Evolutionary conservation across 1,140 invertebrate species (phyloP), one percentile per base, ranked within the genome.

Genomic region (Drosophila subpulchrella): DNA sequence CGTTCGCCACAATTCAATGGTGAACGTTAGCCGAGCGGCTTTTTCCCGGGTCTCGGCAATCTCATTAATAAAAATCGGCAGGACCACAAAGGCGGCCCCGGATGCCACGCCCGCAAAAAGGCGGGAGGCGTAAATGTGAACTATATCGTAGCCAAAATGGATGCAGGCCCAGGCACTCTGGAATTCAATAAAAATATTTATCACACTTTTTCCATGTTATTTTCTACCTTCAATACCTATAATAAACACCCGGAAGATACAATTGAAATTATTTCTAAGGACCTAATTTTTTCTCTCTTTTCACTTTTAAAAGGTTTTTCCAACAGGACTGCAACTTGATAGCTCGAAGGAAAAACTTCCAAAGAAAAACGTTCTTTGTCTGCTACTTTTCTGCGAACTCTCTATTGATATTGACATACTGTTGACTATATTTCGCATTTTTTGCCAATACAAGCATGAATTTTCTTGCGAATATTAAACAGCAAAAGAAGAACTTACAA

Each of bases 21-120:
- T 84, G 7, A 85, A 77, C 0, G 79, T 79, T 2, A 91, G 51
- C 0, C 76, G 32, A 4, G 41, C 82, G 6, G 78, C 86, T 78
- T 82, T 83, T 13, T 86, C 78, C 0, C 61, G 59, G 0, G 57
- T 30, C n/a, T 94, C 92, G 0, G 93, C 83, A 4, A 94, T 93
- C 71, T 94, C 94, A n/a, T 93, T 93, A 0, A 94, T 91, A 66
- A 93, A 94, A 20, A 93, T 93, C 0, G 94, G 94, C 3, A 94
- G 73, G 0, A 94, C 93, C 0, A 93, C 91, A 60, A 94, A 93
- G 4, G 92, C 91, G 1, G 91, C 92, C 0, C 93, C 94, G 2
- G 91, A 79, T 0, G 92, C 91, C 3, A 93, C 54, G 1, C 94
- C 94, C 6, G 85, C 89, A 27, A 94, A 81, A 0, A 93, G 82